Conservation (phyloP, 1,140 invertebrate species). For the Fopius arisanus region DNA sequence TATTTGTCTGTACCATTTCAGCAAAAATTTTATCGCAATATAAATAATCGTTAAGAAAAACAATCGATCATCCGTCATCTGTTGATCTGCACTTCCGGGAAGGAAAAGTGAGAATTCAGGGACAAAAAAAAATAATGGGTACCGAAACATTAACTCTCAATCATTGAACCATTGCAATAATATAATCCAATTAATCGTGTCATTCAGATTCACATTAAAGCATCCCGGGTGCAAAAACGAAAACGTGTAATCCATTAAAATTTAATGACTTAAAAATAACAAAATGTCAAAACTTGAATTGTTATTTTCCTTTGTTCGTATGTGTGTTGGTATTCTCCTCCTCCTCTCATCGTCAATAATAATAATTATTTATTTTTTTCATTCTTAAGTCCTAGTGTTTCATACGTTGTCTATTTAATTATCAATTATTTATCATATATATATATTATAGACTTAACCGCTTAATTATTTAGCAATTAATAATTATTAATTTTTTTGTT, state of each 20-base stretch:
- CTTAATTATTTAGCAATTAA: conserved; percentile 61
- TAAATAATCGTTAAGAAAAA: neutral
- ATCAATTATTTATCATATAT: conserved; percentile 57
- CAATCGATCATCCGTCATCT: conserved; percentile 16
- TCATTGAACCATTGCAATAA: neutral
- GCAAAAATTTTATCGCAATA: conserved; percentile 27
- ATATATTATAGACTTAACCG: conserved; percentile 54
- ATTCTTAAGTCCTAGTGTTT: conserved; percentile 51
- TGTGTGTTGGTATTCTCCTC: conserved; percentile 51
- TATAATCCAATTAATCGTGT: neutral
- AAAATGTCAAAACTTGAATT: conserved; percentile 50
- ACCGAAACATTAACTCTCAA: neutral
- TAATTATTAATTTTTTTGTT: conserved; percentile 42
- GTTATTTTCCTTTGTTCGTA: conserved; percentile 50
- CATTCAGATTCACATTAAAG: neutral
- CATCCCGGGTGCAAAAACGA: neutral
- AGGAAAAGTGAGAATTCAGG: conserved; percentile 31
- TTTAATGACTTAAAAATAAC: conserved; percentile 11
- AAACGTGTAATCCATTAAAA: neutral
- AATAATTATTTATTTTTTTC: conserved; percentile 21
- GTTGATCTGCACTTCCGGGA: conserved; percentile 48
- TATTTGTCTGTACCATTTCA: neutral
- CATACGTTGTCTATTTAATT: conserved; percentile 59
- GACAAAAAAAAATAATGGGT: neutral
- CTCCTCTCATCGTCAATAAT: conserved; percentile 32